These are phyloP conservation scores for Schizopygopsis pylzovi DNA, from an alignment of 2,797 vertebrate genomes.

Conservation along the genomic window DNA sequence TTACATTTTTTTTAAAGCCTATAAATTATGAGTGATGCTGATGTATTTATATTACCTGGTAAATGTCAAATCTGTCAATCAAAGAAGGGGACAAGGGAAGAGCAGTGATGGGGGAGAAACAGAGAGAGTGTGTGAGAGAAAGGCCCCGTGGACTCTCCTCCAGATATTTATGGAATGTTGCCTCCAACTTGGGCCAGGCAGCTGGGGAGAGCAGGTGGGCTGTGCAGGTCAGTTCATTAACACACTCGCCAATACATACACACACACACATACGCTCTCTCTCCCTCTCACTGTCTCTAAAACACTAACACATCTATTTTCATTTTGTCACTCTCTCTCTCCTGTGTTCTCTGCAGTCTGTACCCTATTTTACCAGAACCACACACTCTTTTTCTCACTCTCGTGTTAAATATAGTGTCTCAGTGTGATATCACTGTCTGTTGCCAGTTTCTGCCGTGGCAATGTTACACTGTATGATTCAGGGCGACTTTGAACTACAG, in stretches of 20 bases:
- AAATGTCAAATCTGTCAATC: conserved; percentile 42
- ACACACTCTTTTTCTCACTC: conserved; percentile 53
- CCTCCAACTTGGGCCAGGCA: conserved; percentile 71
- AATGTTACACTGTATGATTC: conserved; percentile 27
- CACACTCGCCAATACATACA: conserved; percentile 66
- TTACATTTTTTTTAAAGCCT: not conserved
- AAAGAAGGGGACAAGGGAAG: conserved; percentile 48
- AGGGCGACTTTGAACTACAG: conserved; percentile 7
- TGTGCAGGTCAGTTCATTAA: conserved; percentile 80
- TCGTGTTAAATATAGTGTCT: conserved; percentile 43
- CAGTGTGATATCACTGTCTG: conserved; percentile 39
- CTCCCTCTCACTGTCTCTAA: conserved; percentile 35
- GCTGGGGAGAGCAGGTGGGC: conserved; percentile 80
- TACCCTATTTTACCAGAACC: conserved; percentile 50
- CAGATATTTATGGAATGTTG: conserved; percentile 73
- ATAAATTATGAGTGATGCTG: conserved; percentile 26
- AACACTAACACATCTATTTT: conserved; percentile 46
- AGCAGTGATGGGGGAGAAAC: conserved; percentile 19
- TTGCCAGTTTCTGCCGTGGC: conserved; percentile 18
- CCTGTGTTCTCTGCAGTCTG: conserved; percentile 42
- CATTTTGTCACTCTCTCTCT: conserved; percentile 49
- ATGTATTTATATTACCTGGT: conserved; percentile 30
- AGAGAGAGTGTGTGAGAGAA: conserved; percentile 5
- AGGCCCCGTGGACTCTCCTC: conserved; percentile 65
- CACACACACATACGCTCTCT: conserved; percentile 46